Evolutionary conservation across 2,888 invertebrate genomes (phyloP).

Genomic region (Cerastis rubricosa): DNA sequence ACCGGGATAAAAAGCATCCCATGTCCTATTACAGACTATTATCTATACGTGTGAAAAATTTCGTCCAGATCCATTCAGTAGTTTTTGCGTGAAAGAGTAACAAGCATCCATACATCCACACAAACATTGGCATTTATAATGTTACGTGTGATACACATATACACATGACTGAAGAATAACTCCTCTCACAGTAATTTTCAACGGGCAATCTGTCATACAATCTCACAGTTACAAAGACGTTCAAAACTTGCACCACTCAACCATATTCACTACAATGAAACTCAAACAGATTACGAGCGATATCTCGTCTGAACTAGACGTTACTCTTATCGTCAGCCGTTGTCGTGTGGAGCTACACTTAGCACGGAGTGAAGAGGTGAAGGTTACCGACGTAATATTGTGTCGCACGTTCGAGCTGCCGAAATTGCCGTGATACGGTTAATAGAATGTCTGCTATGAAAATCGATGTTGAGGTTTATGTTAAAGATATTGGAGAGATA

Average conservation of each 20-base stretch:
- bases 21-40: too few species aligned
- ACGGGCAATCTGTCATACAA: neutral
- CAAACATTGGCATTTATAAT: too few species aligned
- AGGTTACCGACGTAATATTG: conserved; percentile 48
- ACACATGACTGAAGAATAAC: neutral
- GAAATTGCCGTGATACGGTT: conserved; percentile 60
- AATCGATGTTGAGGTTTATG: conserved; percentile 33
- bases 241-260: conserved; percentile 8
- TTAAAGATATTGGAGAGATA: conserved; percentile 13
- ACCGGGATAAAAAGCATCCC: too few species aligned
- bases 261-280: conserved; percentile 23
- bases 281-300: conserved; percentile 51
- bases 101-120: too few species aligned
- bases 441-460: conserved; percentile 52
- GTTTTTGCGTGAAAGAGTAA: too few species aligned
- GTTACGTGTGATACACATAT: neutral
- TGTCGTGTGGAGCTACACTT: conserved; percentile 45
- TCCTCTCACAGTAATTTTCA: neutral
- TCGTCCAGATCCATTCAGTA: too few species aligned
- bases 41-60: too few species aligned
- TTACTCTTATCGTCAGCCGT: conserved; percentile 58
- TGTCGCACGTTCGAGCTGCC: conserved; percentile 37
- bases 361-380: conserved; percentile 22
- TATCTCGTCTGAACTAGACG: conserved; percentile 43
- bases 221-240: neutral